These are phyloP conservation scores for Aspidiotus destructor DNA, from an alignment of 2,888 invertebrate genomes.

Conservation along the genomic window DNA sequence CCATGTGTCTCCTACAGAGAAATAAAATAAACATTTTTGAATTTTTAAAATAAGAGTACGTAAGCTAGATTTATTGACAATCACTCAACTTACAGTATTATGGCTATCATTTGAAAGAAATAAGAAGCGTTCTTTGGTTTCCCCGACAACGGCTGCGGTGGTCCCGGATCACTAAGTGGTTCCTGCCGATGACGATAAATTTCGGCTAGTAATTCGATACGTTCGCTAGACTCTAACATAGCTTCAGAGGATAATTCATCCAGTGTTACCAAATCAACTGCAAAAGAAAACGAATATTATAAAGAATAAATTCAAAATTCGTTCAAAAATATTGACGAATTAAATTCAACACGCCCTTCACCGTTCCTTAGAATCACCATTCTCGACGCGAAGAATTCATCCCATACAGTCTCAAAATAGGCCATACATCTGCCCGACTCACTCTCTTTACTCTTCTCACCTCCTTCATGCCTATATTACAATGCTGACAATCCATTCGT, in stretches of 20 bases:
- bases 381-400: no score
- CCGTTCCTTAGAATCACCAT: no score
- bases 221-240: conserved; percentile 84
- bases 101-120: conserved; percentile 60
- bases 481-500: no score
- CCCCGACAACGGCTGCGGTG: conserved; percentile 65
- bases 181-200: conserved; percentile 62
- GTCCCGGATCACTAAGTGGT: conserved; percentile 58
- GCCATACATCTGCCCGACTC: no score
- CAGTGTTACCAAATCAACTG: conserved; percentile 86
- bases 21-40: conserved; percentile 9
- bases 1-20: conserved; percentile 43
- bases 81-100: conserved; percentile 48
- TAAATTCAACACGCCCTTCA: no score
- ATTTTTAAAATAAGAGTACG: conserved; percentile 1
- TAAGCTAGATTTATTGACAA: not conserved
- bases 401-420: no score
- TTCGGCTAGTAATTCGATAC: conserved; percentile 81
- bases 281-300: conserved; percentile 38
- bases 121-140: conserved; percentile 55
- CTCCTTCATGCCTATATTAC: no score
- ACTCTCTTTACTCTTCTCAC: no score
- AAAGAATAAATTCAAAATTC: no score
- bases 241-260: conserved; percentile 90
- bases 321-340: no score